These are phyloP conservation scores for Pitangus sulphuratus DNA, from an alignment of 2,797 vertebrate genomes.

Conservation along the genomic window DNA sequence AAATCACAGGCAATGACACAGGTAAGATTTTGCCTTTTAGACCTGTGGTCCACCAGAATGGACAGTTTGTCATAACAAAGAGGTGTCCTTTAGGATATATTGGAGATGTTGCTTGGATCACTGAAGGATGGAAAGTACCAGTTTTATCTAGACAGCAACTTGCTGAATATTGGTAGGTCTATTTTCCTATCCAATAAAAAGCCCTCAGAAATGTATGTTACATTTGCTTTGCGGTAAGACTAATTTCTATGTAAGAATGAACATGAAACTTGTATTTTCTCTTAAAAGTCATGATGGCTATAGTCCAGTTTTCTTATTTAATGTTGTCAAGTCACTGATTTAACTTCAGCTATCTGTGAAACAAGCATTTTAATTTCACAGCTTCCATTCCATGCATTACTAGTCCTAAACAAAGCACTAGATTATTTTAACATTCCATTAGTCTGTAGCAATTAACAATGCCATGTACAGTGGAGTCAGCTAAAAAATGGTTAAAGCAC, in stretches of 20 bases:
- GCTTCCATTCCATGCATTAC: conserved; percentile 79
- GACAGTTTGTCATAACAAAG: conserved; percentile 41
- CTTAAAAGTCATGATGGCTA: conserved; percentile 31
- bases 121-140: conserved; percentile 57
- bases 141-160: background rate
- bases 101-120: conserved; percentile 60
- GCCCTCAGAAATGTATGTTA: background rate
- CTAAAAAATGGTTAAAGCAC: conserved; percentile 45
- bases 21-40: conserved; percentile 84
- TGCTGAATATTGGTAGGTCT: conserved; percentile 50
- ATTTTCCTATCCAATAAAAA: conserved; percentile 16
- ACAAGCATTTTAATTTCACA: conserved; percentile 77
- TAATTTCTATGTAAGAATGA: background rate
- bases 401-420: conserved; percentile 73
- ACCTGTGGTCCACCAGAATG: conserved; percentile 44
- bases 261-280: conserved; percentile 48
- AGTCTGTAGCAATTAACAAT: conserved; percentile 80
- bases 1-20: conserved; percentile 81
- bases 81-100: conserved; percentile 38
- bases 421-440: conserved; percentile 79
- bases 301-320: conserved; percentile 59
- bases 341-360: conserved; percentile 68
- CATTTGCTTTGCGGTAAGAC: background rate
- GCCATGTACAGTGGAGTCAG: conserved; percentile 67
- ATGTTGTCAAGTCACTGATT: conserved; percentile 60